A percentile compares a stretch with the other conserved stretches of the same genome.
Conservation (phyloP, 2,113 vertebrate species). For the Anolis sagrei region DNA sequence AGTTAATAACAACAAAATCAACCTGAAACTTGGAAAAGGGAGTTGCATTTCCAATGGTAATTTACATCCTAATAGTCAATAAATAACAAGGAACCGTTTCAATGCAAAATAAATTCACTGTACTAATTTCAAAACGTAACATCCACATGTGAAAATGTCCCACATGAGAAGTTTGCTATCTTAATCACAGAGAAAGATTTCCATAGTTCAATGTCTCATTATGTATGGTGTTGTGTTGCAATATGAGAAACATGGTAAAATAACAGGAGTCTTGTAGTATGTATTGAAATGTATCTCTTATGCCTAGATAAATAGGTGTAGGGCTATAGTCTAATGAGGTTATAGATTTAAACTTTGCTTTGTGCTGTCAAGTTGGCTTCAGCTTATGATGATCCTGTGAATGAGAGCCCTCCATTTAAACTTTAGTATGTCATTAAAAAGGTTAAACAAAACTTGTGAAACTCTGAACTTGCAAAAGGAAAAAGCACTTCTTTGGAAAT, state of each 20-base stretch:
- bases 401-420: too few species aligned
- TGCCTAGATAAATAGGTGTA: neutral
- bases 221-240: neutral
- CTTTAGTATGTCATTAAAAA: too few species aligned
- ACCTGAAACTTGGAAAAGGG: too few species aligned
- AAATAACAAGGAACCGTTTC: too few species aligned
- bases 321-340: neutral
- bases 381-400: too few species aligned
- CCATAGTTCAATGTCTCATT: neutral
- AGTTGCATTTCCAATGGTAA: too few species aligned
- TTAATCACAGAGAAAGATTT: neutral
- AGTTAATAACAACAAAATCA: too few species aligned
- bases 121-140: too few species aligned
- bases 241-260: neutral
- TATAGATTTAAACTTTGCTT: neutral
- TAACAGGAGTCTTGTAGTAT: neutral
- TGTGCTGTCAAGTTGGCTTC: too few species aligned
- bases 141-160: neutral
- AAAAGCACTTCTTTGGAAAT: neutral
- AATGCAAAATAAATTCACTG: too few species aligned
- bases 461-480: neutral
- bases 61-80: too few species aligned
- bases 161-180: neutral
- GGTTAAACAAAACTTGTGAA: neutral
- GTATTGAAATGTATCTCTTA: neutral